A percentile compares a stretch with the other conserved stretches of the same genome.
Conservation (phyloP, 2,113 vertebrate species). For the Lota lota region DNA sequence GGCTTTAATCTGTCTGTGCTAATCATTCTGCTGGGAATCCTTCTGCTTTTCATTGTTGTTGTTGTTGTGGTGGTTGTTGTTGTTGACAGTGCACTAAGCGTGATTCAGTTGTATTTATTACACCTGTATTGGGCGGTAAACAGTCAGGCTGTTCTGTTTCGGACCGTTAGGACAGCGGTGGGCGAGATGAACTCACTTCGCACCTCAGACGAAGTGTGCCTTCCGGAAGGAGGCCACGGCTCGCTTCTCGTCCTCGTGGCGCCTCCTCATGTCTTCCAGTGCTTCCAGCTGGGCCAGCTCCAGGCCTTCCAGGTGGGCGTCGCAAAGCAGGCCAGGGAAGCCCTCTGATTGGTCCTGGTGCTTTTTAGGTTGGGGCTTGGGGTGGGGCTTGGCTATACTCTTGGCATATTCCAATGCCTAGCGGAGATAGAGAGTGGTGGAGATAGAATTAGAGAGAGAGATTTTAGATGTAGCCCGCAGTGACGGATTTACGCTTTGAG, state of each 20-base stretch:
- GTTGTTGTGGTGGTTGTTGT: too few relatives aligned
- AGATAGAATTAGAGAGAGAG: background rate
- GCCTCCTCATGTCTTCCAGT: slow-evolving; percentile 74
- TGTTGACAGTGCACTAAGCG: too few relatives aligned
- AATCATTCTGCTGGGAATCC: too few relatives aligned
- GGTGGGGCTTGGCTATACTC: slow-evolving; percentile 79
- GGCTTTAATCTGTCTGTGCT: too few relatives aligned
- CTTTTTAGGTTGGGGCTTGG: slow-evolving; percentile 28
- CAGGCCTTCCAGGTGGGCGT: slow-evolving; percentile 35
- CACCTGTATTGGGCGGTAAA: too few relatives aligned
- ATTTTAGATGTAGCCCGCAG: background rate
- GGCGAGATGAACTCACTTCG: too few relatives aligned
- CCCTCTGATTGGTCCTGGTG: slow-evolving; percentile 36
- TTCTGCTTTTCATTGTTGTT: too few relatives aligned
- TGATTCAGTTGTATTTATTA: too few relatives aligned
- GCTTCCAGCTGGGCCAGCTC: slow-evolving; percentile 59
- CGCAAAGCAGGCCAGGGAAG: background rate
- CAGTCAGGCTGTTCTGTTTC: too few relatives aligned
- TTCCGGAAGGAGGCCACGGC: slow-evolving; percentile 76
- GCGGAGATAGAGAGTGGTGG: slow-evolving; percentile 13
- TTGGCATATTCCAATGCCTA: slow-evolving; percentile 91
- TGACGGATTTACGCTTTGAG: background rate
- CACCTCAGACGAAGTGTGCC: slow-evolving; percentile 45
- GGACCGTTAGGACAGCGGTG: too few relatives aligned
- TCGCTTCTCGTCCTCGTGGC: slow-evolving; percentile 85